Base-by-base conservation (phyloP, 2,888 invertebrate species). In the Ecdyonurus torrentis region DNA sequence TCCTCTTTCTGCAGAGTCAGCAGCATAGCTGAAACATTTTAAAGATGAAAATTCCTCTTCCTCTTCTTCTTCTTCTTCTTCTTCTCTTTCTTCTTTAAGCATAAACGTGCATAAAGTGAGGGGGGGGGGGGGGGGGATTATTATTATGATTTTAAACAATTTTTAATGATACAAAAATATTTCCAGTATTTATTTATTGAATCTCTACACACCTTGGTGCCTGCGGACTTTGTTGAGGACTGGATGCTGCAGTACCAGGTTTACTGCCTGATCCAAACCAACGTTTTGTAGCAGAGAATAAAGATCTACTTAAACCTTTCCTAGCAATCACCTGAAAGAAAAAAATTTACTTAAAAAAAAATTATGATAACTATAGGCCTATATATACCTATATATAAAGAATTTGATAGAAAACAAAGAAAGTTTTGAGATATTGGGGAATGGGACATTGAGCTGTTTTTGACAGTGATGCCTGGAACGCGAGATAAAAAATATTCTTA, bases 221-320 rank as follows among this genome's bases (percentile, higher is more conserved):
- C 5, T 5, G 19, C 5, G 89, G 86, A 73, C 86, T 89, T 69
- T 82, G 81, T 58, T 85, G 82, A 60, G 86, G 81, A 64, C 86
- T 82, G 19, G 77, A 74, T 52, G 77, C 78, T 63, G 80, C 78
- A 52, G 82, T 81, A 7, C 90, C 89, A 1, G 89, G 87, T 75
- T 93, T 94, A 69, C 85, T 91, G 7, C 91, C 89, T 55, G 55
- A 55, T 20, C 90, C 91, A 76, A 97, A 96, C 90, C 94, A 94
- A 69, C 96, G 82, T 76, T 94, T 95, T 1, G 97, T 95, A 20
- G 94, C 96, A 72, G 91, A 94, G 66, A 98, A 82, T 66, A 98
- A 77, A 0, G 95, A 94, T 71, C 93, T 84, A 72, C 95, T 92
- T 2, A 97, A 88, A 3, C 95, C 94, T 74, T 96, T 95, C 20